These are phyloP conservation scores for Anoplopoma fimbria DNA, from an alignment of 2,113 vertebrate species.

Conservation along the genomic window DNA sequence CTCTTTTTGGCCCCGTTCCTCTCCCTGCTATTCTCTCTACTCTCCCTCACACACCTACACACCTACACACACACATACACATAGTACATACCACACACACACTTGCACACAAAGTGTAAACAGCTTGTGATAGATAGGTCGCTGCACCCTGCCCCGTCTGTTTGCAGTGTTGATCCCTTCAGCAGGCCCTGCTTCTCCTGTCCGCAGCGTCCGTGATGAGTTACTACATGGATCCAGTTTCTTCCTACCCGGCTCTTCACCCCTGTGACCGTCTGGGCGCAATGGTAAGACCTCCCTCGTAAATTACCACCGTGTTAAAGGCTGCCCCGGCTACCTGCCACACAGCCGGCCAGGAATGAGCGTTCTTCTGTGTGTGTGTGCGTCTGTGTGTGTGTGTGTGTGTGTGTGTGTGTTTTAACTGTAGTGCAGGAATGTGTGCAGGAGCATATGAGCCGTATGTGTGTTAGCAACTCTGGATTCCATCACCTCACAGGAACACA, in stretches of 20 bases:
- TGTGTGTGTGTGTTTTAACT: conserved; percentile 33
- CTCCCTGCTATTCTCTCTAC: not conserved
- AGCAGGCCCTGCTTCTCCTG: conserved; percentile 77
- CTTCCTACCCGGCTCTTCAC: conserved; percentile 83
- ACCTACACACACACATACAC: conserved; percentile 7
- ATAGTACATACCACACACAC: conserved; percentile 14
- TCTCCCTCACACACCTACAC: not conserved
- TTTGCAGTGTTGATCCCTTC: conserved; percentile 75
- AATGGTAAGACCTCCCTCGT: conserved; percentile 88
- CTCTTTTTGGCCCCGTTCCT: not conserved
- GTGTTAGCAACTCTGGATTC: conserved; percentile 50
- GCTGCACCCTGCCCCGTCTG: conserved; percentile 56
- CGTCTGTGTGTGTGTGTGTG: conserved; percentile 23
- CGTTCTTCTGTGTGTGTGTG: conserved; percentile 25
- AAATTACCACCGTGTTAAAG: conserved; percentile 79
- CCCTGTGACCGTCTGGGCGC: conserved; percentile 82
- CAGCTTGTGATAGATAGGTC: conserved; percentile 77
- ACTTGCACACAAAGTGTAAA: conserved; percentile 71
- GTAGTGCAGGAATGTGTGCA: conserved; percentile 50
- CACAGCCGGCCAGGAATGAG: conserved; percentile 39
- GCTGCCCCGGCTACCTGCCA: conserved; percentile 71
- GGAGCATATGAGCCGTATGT: conserved; percentile 19
- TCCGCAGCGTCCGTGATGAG: conserved; percentile 86
- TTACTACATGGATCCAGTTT: conserved; percentile 91
- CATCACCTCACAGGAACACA: conserved; percentile 49